Base-by-base conservation (phyloP, 2,888 invertebrate species). In the Neocrepidodera transversa region DNA sequence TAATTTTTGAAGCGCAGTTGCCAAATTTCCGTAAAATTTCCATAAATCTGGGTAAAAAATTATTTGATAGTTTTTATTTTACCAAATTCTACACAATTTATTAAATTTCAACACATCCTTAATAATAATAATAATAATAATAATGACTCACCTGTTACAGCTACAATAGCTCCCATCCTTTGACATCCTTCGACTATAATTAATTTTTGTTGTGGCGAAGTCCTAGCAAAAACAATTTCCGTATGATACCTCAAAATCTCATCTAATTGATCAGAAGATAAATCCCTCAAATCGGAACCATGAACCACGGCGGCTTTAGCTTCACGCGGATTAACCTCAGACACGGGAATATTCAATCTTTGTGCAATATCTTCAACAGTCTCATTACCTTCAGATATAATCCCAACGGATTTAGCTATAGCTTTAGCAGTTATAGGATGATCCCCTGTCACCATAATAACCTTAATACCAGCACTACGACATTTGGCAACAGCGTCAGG, bases 401-500 rank as follows among this genome's bases (percentile, higher is more conserved):
- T 95, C 73, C 95, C 95, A 66, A 95, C 95, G 50, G 93, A 92
- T 82, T 94, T 93, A 75, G 95, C 95, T 82, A 95, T 95, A 72
- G 95, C 94, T 81, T 94, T 95, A 80, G 95, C 95, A 75, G 95
- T 95, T 83, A 95, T 93, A 51, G 95, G 95, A 82, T 95, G 95
- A 84, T 95, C 95, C 74, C 95, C 95, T 74, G 95, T 95, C 61
- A 95, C 94, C 95, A 95, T 95, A 81, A 95, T 95, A 74, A 91
- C 90, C 59, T 73, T 72, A 32, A 76, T 97, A 82, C 97, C 97
- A 77, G 97, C 97, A 69, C 94, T 94, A 74, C 97, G 89, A 83
- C 97, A 97, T 82, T 96, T 97, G 74, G 93, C 94, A 3, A 97
- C 97, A 66, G 97, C 97, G 79, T 97, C 96, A 11, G 97, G 97